Percentiles rank a stretch among this genome's conserved stretches.
These are phyloP conservation scores for Urocitellus parryii DNA, from an alignment of 2,113 vertebrate genomes.

Conservation along the genomic window DNA sequence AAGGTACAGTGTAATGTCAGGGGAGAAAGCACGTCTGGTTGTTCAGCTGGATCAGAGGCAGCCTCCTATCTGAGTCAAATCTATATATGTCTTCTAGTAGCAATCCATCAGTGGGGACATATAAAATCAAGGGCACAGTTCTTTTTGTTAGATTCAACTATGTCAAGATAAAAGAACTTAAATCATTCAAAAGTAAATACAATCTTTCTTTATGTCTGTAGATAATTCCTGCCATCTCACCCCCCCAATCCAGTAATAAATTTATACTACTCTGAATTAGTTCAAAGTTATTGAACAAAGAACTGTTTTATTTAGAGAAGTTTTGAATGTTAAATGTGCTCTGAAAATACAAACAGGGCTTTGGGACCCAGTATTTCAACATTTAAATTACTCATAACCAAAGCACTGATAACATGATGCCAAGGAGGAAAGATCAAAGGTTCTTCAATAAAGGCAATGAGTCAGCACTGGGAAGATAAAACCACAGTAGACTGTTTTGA, in stretches of 20 bases:
- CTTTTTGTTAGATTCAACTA: background rate
- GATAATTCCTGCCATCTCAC: background rate
- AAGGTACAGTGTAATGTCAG: background rate
- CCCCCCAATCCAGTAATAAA: background rate
- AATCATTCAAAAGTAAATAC: constrained; percentile 2
- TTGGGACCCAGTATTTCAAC: background rate
- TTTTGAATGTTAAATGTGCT: background rate
- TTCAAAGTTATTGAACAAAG: background rate
- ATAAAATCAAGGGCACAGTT: background rate
- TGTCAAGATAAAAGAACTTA: background rate
- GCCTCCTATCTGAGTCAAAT: background rate
- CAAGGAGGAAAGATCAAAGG: background rate
- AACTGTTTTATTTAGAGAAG: constrained; percentile 36
- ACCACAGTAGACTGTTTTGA: background rate
- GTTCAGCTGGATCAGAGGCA: background rate
- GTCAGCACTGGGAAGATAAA: background rate
- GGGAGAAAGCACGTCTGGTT: background rate
- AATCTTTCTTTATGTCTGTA: background rate
- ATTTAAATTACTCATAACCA: constrained; percentile 26
- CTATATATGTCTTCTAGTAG: background rate
- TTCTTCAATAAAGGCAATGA: background rate
- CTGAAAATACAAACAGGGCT: constrained; percentile 1
- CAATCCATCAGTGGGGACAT: background rate
- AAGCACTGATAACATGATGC: background rate
- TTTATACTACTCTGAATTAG: background rate